Base-by-base conservation (phyloP, 92 coral and sea anemone genomes). In the Blastomussa wellsi region DNA sequence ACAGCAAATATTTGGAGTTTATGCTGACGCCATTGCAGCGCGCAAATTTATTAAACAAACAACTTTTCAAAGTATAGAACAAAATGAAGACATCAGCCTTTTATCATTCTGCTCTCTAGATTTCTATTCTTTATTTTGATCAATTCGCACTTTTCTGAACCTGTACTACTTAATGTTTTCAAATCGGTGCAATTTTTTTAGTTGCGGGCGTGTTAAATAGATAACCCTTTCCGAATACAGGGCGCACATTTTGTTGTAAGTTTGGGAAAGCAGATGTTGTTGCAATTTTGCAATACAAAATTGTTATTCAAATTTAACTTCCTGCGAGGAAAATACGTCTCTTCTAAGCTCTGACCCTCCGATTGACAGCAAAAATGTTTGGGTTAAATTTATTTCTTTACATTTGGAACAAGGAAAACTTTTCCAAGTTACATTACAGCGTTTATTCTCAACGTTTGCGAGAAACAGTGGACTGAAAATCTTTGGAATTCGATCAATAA, bases 221-320 rank as follows among this genome's bases (percentile, higher is more conserved):
- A 59, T 7, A n/a, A 59, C 66, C n/a, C 66, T 59, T 59, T 59
- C 66, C 13, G 3, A 24, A 59, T n/a, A n/a, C 66, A 59, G 8
- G 10, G 31, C 7, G 11, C 32, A 35, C 35, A 59, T 39, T 37
- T 78, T 37, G 12, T 0, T 32, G 8, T 14, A 10, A 7, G 37
- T 8, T 51, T 38, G 22, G 13, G 12, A 14, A 52, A 39, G 37
- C 75, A 66, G 48, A 47, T 80, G 84, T 47, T 26, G 20, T n/a
- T 33, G n/a, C 31, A 41, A 38, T 33, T 48, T 47, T 29, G 37
- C 28, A 80, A 69, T 42, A 29, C 42, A 62, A 79, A 39, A 62
- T 79, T 79, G 71, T 57, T 78, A 78, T 78, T 78, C 82, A 78
- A 57, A 78, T 57, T 78, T 16, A 38, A 37, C 70, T 59, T 79